phyloP scores from a whole-genome alignment of 2,113 vertebrate species.

The Nasalis larvatus region DNA sequence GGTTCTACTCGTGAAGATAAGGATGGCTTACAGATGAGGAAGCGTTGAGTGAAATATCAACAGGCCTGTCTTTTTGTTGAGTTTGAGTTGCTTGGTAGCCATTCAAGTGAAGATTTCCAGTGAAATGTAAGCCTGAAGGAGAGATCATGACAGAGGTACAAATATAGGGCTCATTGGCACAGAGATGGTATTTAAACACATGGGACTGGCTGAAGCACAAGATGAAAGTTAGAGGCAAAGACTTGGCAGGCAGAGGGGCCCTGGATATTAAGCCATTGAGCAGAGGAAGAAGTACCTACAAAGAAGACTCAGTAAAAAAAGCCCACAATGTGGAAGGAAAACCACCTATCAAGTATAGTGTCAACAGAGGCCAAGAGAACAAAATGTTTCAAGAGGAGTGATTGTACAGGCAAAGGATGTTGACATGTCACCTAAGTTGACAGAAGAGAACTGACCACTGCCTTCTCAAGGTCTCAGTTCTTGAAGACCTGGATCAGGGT shows the following conservation, averaged over 20 bases:
- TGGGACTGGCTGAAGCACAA: neutral
- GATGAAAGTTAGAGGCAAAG: neutral
- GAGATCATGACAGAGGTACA: neutral
- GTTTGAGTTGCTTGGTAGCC: neutral
- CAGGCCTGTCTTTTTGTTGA: neutral
- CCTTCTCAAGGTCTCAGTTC: neutral
- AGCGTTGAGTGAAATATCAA: neutral
- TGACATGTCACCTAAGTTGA: neutral
- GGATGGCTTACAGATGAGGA: neutral
- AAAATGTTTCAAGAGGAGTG: neutral
- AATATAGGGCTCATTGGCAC: no score
- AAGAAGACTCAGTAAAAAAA: neutral
- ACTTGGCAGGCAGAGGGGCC: neutral
- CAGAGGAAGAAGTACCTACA: neutral
- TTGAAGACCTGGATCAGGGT: neutral
- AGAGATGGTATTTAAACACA: neutral
- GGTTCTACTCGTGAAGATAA: neutral
- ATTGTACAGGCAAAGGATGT: neutral
- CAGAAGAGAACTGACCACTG: neutral
- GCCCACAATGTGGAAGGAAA: neutral
- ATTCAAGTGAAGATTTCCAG: neutral
- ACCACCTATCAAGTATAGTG: neutral
- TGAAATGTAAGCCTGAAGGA: neutral
- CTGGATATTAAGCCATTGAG: neutral
- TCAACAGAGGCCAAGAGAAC: neutral